These are phyloP conservation scores for Ephialtes manifestator DNA, from an alignment of 2,888 invertebrate genomes.

Conservation along the genomic window DNA sequence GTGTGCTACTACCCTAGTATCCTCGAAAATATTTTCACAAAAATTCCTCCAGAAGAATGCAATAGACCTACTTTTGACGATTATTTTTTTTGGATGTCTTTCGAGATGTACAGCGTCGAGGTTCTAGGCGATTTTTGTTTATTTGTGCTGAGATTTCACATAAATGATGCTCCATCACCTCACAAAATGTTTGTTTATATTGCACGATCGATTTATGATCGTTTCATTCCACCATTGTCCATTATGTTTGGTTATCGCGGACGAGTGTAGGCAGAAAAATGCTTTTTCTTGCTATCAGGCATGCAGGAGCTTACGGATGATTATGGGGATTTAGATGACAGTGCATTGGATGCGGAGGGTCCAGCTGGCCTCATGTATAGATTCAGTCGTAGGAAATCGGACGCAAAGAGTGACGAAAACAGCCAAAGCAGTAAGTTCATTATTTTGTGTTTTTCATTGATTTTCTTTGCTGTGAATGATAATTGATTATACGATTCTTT, in stretches of 20 bases:
- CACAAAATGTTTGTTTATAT: constrained; percentile 16
- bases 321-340: constrained; percentile 82
- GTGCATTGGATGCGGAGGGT: constrained; percentile 82
- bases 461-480: constrained; percentile 40
- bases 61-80: neutral
- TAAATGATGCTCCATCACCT: constrained; percentile 13
- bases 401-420: constrained; percentile 82
- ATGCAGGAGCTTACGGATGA: constrained; percentile 80
- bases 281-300: constrained; percentile 75
- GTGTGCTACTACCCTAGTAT: neutral
- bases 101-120: constrained; percentile 27
- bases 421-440: constrained; percentile 82
- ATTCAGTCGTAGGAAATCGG: constrained; percentile 82
- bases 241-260: constrained; percentile 67
- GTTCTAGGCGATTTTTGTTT: constrained; percentile 16
- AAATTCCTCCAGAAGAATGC: neutral
- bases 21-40: neutral
- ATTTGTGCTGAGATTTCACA: constrained; percentile 13
- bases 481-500: constrained; percentile 10
- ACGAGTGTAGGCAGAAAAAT: constrained; percentile 66
- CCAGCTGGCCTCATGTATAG: constrained; percentile 80
- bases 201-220: constrained; percentile 25
- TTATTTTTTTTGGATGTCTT: neutral
- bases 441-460: constrained; percentile 32
- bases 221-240: constrained; percentile 3